Evolutionary conservation across 2,888 invertebrate genomes (phyloP).

Genomic region (Cantharis rufa): DNA sequence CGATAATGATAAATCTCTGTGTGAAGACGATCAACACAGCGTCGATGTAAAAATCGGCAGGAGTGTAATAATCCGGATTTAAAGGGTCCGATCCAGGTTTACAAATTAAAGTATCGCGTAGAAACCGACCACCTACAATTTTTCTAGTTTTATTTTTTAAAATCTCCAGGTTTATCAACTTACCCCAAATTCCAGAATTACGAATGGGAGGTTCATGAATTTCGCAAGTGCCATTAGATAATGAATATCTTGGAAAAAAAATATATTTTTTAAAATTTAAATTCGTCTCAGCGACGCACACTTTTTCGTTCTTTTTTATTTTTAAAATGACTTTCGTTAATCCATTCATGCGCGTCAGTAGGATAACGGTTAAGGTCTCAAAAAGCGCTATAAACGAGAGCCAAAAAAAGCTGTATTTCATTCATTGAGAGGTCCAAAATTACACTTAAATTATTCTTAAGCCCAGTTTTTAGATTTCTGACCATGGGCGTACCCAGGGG

Average conservation of each 20-base stretch:
- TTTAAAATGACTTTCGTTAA: no score
- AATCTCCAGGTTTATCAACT: background rate
- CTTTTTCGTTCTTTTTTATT: no score
- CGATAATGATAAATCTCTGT: conserved; percentile 76
- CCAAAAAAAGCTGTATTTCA: no score
- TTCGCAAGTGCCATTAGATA: conserved; percentile 75
- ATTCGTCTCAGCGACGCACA: no score
- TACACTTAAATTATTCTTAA: no score
- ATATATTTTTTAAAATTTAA: no score
- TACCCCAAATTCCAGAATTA: conserved; percentile 71
- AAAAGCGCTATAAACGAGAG: no score
- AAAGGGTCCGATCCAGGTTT: conserved; percentile 72
- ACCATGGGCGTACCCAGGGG: no score
- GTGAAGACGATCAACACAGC: conserved; percentile 72
- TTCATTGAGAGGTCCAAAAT: no score
- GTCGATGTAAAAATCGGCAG: conserved; percentile 80
- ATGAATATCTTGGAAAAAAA: conserved; percentile 62
- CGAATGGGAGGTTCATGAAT: conserved; percentile 73
- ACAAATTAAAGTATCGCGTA: conserved; percentile 67
- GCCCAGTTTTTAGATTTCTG: no score
- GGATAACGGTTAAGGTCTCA: no score
- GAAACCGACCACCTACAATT: conserved; percentile 70
- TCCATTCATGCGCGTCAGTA: no score
- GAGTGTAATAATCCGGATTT: conserved; percentile 76
- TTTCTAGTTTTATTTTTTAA: background rate